Percentiles rank a stretch among this genome's conserved stretches.
These are phyloP conservation scores for Coelopa pilipes DNA, from an alignment of 2,888 invertebrate genomes.

Conservation along the genomic window DNA sequence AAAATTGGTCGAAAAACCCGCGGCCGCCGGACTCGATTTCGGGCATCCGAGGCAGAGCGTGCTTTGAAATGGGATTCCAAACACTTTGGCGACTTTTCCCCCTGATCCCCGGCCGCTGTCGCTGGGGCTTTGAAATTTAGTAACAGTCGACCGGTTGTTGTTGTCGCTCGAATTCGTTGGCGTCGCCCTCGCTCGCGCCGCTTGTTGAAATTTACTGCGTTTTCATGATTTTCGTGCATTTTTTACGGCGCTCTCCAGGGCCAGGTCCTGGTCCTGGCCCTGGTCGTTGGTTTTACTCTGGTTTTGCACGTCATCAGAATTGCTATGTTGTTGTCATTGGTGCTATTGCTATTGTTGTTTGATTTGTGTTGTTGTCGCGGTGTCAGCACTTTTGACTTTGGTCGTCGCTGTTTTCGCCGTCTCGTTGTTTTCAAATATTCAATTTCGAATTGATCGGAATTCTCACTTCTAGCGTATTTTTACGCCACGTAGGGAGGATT, in stretches of 20 bases:
- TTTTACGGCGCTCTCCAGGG: background rate
- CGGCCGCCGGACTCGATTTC: background rate
- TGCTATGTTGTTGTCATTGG: slow-evolving; percentile 1
- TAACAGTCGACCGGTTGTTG: slow-evolving; percentile 15
- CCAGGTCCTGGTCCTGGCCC: background rate
- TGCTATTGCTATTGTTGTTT: background rate
- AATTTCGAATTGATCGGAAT: slow-evolving; percentile 20
- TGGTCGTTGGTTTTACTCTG: background rate
- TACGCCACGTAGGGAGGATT: background rate
- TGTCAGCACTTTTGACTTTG: slow-evolving; percentile 24
- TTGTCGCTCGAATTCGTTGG: too few species aligned
- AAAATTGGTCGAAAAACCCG: background rate
- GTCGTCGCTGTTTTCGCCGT: background rate
- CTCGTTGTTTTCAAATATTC: slow-evolving; percentile 12
- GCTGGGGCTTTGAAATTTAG: slow-evolving; percentile 22
- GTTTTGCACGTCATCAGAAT: background rate
- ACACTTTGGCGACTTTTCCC: slow-evolving; percentile 17
- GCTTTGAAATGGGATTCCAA: slow-evolving; percentile 29
- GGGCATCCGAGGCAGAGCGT: slow-evolving; percentile 21
- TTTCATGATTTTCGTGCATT: slow-evolving; percentile 6
- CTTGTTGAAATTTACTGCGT: slow-evolving; percentile 22
- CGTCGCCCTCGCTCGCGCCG: too few species aligned
- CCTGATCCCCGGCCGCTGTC: background rate
- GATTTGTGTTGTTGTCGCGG: slow-evolving; percentile 6
- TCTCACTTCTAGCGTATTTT: background rate